phyloP scores from a whole-genome alignment of 2,888 invertebrate genomes.

The Ephialtes manifestator region DNA sequence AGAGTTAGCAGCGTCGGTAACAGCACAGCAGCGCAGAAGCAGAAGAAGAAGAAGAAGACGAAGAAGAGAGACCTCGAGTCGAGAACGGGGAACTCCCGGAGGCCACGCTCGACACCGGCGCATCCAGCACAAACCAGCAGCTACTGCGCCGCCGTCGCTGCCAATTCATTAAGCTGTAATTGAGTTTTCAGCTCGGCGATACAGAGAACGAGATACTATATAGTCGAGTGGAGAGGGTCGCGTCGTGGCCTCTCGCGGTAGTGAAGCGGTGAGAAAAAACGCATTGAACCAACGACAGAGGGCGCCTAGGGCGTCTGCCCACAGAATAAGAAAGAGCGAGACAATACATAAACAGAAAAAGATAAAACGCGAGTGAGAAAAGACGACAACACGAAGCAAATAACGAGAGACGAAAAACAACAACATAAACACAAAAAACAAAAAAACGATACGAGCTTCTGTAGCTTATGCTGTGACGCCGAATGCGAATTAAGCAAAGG shows the following conservation, averaged over 20 bases:
- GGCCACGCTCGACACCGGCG: conserved; percentile 63
- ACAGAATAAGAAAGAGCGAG: conserved; percentile 13
- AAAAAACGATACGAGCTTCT: conserved; percentile 41
- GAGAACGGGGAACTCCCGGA: conserved; percentile 71
- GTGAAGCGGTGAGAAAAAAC: conserved; percentile 16
- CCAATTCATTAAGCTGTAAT: conserved; percentile 86
- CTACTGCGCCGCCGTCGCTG: conserved; percentile 73
- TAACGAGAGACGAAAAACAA: conserved; percentile 39
- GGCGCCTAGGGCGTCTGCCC: conserved; percentile 27
- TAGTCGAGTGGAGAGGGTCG: conserved; percentile 75
- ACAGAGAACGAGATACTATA: conserved; percentile 81
- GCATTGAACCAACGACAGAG: neutral
- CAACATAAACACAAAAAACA: conserved; percentile 13
- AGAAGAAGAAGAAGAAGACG: conserved; percentile 43
- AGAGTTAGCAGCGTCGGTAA: conserved; percentile 41
- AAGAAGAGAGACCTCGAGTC: conserved; percentile 41
- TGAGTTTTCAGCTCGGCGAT: conserved; percentile 85
- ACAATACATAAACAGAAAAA: conserved; percentile 25
- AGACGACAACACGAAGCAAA: conserved; percentile 25
- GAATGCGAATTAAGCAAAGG: conserved; percentile 81
- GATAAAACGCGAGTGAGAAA: conserved; percentile 33
- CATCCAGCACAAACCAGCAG: conserved; percentile 41
- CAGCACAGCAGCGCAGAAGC: conserved; percentile 14
- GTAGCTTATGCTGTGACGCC: conserved; percentile 59
- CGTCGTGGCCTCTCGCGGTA: conserved; percentile 34